A percentile compares a stretch with the other conserved stretches of the same genome.
These are phyloP conservation scores for Melitaea cinxia DNA, from an alignment of 1,140 invertebrate species.

Conservation along the genomic window DNA sequence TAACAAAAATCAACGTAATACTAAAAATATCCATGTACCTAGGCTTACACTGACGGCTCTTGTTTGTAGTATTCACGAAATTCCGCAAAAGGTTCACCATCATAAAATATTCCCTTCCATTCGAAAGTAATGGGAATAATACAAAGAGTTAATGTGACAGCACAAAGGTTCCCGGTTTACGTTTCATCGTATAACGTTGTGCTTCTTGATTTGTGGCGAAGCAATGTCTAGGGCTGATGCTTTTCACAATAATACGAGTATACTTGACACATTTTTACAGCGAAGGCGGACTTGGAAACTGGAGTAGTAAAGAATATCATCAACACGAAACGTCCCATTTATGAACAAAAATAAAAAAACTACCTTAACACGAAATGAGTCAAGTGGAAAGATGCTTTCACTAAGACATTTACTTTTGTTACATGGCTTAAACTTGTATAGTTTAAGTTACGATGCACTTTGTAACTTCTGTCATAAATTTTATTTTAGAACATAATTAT, in stretches of 20 bases:
- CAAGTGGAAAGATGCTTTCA: slow-evolving; percentile 16
- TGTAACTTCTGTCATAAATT: neutral
- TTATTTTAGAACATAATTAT: too few species aligned
- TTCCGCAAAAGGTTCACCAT: slow-evolving; percentile 12
- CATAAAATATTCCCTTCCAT: slow-evolving; percentile 35
- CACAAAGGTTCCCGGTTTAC: slow-evolving; percentile 52
- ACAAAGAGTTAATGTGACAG: slow-evolving; percentile 58
- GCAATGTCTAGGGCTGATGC: slow-evolving; percentile 51
- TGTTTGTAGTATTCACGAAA: slow-evolving; percentile 12
- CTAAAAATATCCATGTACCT: slow-evolving; percentile 2
- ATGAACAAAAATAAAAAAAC: slow-evolving; percentile 31
- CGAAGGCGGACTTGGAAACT: slow-evolving; percentile 35
- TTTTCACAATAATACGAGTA: slow-evolving; percentile 48
- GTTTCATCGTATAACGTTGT: slow-evolving; percentile 46
- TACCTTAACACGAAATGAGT: slow-evolving; percentile 27
- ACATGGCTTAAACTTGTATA: neutral
- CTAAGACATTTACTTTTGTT: slow-evolving; percentile 4
- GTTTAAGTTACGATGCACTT: neutral
- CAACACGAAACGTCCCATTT: slow-evolving; percentile 37
- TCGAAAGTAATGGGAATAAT: slow-evolving; percentile 45
- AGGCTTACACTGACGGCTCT: slow-evolving; percentile 4
- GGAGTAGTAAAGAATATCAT: slow-evolving; percentile 31
- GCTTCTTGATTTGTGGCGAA: slow-evolving; percentile 56
- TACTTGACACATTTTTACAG: slow-evolving; percentile 55
- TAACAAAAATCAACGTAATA: neutral